Evolutionary conservation across 2,797 vertebrate species (phyloP), one percentile per base, ranked within the genome.

Genomic region (Arrhamphus sclerolepis): DNA sequence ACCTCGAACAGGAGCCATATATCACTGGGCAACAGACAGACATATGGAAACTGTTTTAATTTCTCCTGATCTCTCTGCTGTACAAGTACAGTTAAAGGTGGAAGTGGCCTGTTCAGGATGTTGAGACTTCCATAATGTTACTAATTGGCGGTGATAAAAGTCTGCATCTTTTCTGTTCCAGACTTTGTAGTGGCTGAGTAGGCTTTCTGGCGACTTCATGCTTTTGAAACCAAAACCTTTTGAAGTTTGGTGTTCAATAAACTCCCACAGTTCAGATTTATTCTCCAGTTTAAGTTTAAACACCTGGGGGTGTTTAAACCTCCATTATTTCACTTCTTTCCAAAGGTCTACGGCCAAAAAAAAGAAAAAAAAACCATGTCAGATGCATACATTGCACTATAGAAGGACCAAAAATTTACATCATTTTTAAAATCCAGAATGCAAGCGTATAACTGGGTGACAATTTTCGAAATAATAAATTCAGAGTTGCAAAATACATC

Each of bases 21-120:
- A 83, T 82, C 72, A 85, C 44, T 48, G 7, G 70, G 21, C 31
- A 67, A 59, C 62, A 46, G 19, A 21, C 24, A 55, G 18, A 70
- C 77, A 87, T 69, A 49, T 88, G 81, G 78, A 78, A 88, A 73
- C 57, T 48, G 85, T 89, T 82, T 69, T 29, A 41, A 65, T 70
- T 77, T 67, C 54, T 72, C 73, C 69, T 80, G 72, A 62, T 62
- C 5, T 39, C 46, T 44, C 39, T 10, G 47, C 52, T 65, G 46
- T 19, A 28, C 20, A 34, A 75, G 49, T 70, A 77, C 65, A 68
- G 62, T 78, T 18, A 20, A n/a, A 75, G 29, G 34, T 7, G 26
- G 68, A 70, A 70, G 63, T 46, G 22, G 63, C 50, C 59, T 67
- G 71, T 48, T 61, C 59, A 48, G 55, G 41, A 76, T 65, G 41